Base-by-base conservation (phyloP, 2,888 invertebrate genomes). In the Penaeus monodon region DNA sequence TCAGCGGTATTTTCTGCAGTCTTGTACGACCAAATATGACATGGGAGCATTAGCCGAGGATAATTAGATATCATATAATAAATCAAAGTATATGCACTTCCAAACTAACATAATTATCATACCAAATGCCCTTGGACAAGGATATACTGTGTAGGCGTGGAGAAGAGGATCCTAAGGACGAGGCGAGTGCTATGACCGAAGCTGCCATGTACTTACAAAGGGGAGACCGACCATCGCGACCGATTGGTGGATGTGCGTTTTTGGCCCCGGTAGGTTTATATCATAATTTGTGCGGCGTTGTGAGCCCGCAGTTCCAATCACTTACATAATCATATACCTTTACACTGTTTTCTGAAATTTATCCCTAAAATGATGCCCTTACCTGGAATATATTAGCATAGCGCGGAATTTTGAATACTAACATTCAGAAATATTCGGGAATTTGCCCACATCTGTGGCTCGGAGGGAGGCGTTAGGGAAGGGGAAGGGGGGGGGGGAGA, bases 81-180 rank as follows among this genome's bases (percentile, higher is more conserved):
- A 84, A 84, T 84, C 84, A 84, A 84, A 84, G 78, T 76, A 65
- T 70, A 78, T 78, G 84, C 78, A 78, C 84, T 84, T 78, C 78
- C 84, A 78, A 68, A 78, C 84, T 84, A 84, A 84, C 78, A 84
- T 78, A 84, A 84, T 84, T 84, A 84, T 84, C 84, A 84, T 84
- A 84, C 84, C 74, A 76, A 68, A 76, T 84, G 84, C 84, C 84
- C 84, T 57, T 66, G 78, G 78, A 68, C 57, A 76, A 66, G 49
- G 78, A 77, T 33, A 24, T 81, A 49, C 20, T 66, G 44, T 10
- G 44, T 4, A 49, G 68, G n/a, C 49, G 66, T 44, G 66, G 44
- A 38, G 33, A 81, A 44, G 68, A 44, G 33, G n/a, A n/a, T 38
- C 68, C 33, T n/a, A 33, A 14, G 14, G 17, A 12, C 17, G 1